phyloP scores from a whole-genome alignment of 2,113 vertebrate genomes.

The Sciurus niger region DNA sequence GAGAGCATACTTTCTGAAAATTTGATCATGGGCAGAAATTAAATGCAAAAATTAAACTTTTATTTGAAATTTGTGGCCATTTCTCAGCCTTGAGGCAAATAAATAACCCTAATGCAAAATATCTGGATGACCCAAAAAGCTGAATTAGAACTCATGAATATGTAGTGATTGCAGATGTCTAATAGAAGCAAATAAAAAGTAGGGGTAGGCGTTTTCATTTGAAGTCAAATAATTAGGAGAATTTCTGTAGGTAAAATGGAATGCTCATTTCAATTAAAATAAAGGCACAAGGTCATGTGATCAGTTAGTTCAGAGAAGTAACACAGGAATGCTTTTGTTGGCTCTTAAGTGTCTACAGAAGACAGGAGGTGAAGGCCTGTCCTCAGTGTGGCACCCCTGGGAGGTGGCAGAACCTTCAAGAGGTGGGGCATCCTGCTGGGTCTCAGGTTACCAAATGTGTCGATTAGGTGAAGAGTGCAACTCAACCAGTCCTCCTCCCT shows the following conservation, averaged over 20 bases:
- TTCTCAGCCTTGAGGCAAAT: neutral
- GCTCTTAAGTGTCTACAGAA: no score
- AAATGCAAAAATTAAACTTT: neutral
- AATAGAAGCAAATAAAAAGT: neutral
- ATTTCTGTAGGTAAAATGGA: neutral
- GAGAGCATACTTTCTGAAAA: neutral
- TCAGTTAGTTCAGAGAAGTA: neutral
- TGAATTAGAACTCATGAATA: neutral
- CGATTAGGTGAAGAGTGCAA: rapidly evolving
- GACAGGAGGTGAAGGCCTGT: neutral
- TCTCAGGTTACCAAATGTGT: no score
- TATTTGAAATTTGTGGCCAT: neutral
- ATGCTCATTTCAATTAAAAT: neutral
- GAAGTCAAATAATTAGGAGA: neutral
- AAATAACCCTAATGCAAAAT: neutral
- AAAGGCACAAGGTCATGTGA: neutral
- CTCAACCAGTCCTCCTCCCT: no score
- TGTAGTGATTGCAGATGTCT: neutral
- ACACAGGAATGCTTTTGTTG: neutral
- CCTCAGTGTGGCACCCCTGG: no score
- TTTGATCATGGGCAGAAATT: neutral
- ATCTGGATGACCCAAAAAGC: neutral
- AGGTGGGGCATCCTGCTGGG: neutral
- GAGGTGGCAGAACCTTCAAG: neutral
- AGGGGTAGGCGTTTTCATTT: neutral